Percentiles rank a stretch among this genome's conserved stretches.
phyloP scores from a whole-genome alignment of 2,113 vertebrate species.

The Sylvicapra grimmia region DNA sequence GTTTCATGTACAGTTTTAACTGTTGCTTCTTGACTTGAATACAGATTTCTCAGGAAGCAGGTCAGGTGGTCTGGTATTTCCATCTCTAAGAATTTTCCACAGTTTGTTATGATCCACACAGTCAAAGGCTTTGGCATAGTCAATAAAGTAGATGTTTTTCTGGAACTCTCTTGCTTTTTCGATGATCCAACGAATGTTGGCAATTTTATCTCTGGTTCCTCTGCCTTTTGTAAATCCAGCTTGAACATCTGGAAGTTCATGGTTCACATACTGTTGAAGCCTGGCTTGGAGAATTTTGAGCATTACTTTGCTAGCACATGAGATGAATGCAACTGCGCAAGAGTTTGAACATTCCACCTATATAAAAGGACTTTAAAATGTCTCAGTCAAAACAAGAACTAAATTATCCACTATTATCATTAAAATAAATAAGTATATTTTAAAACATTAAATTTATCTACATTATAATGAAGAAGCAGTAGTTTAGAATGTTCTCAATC shows the following conservation, averaged over 20 bases:
- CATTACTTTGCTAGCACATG: not conserved
- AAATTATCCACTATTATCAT: not conserved
- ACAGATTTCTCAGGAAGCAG: not conserved
- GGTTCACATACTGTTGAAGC: not conserved
- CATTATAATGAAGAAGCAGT: not conserved
- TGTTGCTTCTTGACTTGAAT: not conserved
- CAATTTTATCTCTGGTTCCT: not conserved
- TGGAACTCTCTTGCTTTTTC: not conserved
- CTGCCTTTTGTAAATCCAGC: not conserved
- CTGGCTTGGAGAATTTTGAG: not conserved
- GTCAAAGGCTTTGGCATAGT: not conserved
- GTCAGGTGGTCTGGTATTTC: not conserved
- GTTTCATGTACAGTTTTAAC: not conserved
- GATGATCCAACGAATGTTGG: not conserved
- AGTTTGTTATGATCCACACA: not conserved
- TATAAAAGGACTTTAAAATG: not conserved
- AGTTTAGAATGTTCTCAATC: not conserved
- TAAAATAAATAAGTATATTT: not conserved
- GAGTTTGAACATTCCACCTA: not conserved
- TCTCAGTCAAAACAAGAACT: not conserved
- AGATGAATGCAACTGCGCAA: not conserved
- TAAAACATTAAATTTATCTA: not conserved
- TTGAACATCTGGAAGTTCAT: not conserved
- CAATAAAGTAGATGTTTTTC: not conserved
- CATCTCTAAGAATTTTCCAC: not conserved